These are phyloP conservation scores for Cosmopolites sordidus DNA, from an alignment of 2,888 invertebrate species.

Conservation along the genomic window DNA sequence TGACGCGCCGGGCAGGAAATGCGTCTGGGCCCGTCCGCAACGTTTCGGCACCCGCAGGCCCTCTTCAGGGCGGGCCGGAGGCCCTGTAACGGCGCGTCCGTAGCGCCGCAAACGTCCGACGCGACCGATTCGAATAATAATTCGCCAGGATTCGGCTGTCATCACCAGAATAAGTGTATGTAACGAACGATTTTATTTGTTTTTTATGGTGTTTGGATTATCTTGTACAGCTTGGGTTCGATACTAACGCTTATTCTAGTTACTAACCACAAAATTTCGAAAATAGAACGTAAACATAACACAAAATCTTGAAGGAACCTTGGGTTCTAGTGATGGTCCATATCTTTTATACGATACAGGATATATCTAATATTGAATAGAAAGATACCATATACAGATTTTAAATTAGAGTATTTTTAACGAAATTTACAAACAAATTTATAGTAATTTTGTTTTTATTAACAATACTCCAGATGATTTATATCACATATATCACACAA, in stretches of 20 bases:
- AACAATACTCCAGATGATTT: too few relatives aligned
- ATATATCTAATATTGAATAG: too few relatives aligned
- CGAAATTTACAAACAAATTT: too few relatives aligned
- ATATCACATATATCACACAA: too few relatives aligned
- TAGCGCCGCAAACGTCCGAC: slow-evolving; percentile 4
- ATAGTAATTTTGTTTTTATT: too few relatives aligned
- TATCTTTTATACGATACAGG: too few relatives aligned
- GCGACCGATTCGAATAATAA: slow-evolving; percentile 28
- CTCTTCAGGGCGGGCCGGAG: slow-evolving; percentile 24
- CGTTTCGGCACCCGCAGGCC: slow-evolving; percentile 26
- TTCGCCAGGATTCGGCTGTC: slow-evolving; percentile 23
- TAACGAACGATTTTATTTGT: slow-evolving; percentile 4
- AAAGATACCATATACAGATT: too few relatives aligned
- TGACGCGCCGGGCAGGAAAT: slow-evolving; percentile 25
- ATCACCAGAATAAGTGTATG: slow-evolving; percentile 24
- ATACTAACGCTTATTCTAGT: slow-evolving; percentile 18
- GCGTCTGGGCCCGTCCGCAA: slow-evolving; percentile 27
- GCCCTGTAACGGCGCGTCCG: slow-evolving; percentile 16
- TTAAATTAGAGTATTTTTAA: too few relatives aligned
- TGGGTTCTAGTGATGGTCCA: too few relatives aligned
- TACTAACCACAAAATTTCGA: slow-evolving; percentile 16
- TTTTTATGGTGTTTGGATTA: slow-evolving; percentile 9
- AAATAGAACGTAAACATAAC: too few relatives aligned
- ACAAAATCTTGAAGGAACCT: too few relatives aligned
- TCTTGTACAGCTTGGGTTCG: slow-evolving; percentile 5